Conservation (phyloP, 2,888 invertebrate genomes). For the Macrophya alboannulata region DNA sequence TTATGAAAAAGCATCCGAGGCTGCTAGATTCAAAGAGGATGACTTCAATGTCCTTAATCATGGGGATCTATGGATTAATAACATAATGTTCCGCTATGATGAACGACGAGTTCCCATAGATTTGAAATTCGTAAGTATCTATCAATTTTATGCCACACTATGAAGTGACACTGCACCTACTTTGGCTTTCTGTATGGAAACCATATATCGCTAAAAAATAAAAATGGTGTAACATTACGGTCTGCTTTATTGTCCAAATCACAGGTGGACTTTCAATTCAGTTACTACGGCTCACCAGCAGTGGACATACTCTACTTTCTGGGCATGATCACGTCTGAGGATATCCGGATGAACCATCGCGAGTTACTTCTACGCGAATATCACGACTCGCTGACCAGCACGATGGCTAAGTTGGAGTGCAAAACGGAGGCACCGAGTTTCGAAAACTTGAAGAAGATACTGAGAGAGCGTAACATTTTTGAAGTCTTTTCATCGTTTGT, state of each 20-base stretch:
- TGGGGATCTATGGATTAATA: constrained; percentile 76
- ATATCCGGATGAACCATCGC: constrained; percentile 63
- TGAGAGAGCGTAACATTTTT: constrained; percentile 63
- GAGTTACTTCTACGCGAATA: constrained; percentile 70
- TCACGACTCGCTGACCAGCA: constrained; percentile 60
- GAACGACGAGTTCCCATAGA: constrained; percentile 64
- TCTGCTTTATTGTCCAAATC: constrained; percentile 1
- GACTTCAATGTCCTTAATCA: constrained; percentile 76
- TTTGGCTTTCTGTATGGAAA: too few relatives aligned
- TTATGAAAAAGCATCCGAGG: constrained; percentile 59
- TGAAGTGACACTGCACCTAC: too few relatives aligned
- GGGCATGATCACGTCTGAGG: constrained; percentile 74
- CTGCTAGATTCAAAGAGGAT: constrained; percentile 47
- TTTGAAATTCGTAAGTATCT: constrained; percentile 74
- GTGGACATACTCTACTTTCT: constrained; percentile 80
- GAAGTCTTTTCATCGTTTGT: constrained; percentile 67
- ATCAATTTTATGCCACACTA: too few relatives aligned
- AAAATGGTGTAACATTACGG: not conserved
- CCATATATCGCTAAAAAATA: not conserved
- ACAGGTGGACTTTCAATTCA: constrained; percentile 81
- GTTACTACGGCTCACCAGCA: constrained; percentile 78
- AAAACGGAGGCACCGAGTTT: constrained; percentile 68
- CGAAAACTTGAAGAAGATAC: constrained; percentile 61
- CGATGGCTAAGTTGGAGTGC: constrained; percentile 71
- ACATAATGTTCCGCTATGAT: constrained; percentile 76